Conservation (phyloP, 2,797 vertebrate genomes). For the Microtus agrestis region DNA sequence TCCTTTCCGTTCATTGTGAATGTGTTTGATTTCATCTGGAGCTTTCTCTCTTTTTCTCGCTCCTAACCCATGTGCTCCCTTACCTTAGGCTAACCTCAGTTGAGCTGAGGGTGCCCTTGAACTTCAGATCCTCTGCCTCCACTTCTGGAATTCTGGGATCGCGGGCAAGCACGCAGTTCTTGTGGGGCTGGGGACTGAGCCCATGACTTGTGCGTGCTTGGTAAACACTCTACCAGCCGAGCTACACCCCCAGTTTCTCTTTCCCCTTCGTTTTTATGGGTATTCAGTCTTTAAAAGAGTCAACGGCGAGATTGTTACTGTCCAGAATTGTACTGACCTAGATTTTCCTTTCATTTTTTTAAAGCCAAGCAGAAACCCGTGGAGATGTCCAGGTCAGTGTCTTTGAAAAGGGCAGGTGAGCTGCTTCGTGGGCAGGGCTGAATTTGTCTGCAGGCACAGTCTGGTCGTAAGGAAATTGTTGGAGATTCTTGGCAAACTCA, state of each 20-base stretch:
- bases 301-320: neutral
- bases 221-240: neutral
- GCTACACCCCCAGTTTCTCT: neutral
- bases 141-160: neutral
- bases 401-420: neutral
- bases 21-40: neutral
- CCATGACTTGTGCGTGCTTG: too few relatives aligned
- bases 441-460: neutral
- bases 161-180: neutral
- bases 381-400: constrained; percentile 89
- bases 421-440: neutral
- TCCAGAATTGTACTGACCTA: constrained; percentile 44
- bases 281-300: neutral
- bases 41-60: neutral
- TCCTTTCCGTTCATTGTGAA: neutral
- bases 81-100: neutral
- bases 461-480: neutral
- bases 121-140: neutral
- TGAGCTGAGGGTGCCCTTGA: neutral
- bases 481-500: constrained; percentile 51
- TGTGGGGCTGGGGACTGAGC: neutral
- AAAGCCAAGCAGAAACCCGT: constrained; percentile 87
- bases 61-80: neutral
- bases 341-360: constrained; percentile 73
- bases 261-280: constrained; percentile 4